These are phyloP conservation scores for Ectropis crepuscularia DNA, from an alignment of 2,888 invertebrate species.

Conservation along the genomic window DNA sequence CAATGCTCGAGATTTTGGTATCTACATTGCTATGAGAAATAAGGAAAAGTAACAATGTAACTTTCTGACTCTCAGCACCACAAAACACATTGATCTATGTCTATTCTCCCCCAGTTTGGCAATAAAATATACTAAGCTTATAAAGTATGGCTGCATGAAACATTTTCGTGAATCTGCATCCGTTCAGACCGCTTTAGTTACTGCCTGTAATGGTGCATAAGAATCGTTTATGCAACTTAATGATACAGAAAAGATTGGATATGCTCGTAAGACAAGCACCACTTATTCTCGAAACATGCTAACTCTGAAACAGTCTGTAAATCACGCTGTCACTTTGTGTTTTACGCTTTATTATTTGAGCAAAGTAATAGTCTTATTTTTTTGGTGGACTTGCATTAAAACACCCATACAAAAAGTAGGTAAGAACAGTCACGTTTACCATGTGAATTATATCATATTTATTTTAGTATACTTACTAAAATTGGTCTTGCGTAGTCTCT, in stretches of 20 bases:
- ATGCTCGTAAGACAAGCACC: slow-evolving; percentile 1
- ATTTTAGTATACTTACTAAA: too few species aligned
- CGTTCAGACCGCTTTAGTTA: neutral
- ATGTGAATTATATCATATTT: too few species aligned
- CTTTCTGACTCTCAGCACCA: neutral
- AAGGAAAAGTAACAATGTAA: neutral
- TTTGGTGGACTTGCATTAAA: too few species aligned
- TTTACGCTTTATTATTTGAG: too few species aligned
- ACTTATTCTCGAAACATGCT: neutral
- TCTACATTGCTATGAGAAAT: too few species aligned
- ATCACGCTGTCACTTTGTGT: neutral
- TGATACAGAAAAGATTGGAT: slow-evolving; percentile 13
- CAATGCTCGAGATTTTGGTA: too few species aligned
- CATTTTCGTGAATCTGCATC: slow-evolving; percentile 3
- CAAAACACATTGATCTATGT: neutral
- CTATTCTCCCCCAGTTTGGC: neutral
- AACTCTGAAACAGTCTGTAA: neutral
- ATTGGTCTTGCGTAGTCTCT: too few species aligned
- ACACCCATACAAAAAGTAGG: too few species aligned
- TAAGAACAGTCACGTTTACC: too few species aligned
- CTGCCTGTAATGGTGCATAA: slow-evolving; percentile 2
- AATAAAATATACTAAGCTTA: neutral
- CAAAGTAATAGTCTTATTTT: too few species aligned
- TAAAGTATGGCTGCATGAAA: slow-evolving; percentile 2
- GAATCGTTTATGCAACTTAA: slow-evolving; percentile 12